Evolutionary conservation across 2,888 invertebrate genomes (phyloP).

Genomic region (Lithophane semibrunnea): DNA sequence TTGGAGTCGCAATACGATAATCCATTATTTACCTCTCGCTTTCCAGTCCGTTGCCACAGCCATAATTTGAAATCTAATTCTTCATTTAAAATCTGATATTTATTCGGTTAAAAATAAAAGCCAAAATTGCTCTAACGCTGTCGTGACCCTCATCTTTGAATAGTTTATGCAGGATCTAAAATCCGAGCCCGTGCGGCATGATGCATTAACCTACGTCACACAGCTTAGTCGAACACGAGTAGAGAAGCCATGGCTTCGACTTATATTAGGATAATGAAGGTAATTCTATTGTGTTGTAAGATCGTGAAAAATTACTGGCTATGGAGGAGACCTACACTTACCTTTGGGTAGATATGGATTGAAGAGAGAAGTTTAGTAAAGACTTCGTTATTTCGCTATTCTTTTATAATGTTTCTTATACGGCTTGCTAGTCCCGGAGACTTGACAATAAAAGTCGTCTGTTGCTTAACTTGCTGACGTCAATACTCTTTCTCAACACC

Average conservation of each 20-base stretch:
- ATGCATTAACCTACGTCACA: constrained; percentile 85
- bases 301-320: neutral
- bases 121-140: constrained; percentile 31
- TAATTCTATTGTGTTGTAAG: neutral
- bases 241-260: constrained; percentile 60
- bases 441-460: neutral
- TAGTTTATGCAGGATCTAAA: constrained; percentile 85
- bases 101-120: constrained; percentile 31
- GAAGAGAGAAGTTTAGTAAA: neutral
- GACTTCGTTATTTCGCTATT: neutral
- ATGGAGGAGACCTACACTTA: neutral
- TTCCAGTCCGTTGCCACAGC: neutral
- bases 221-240: constrained; percentile 77
- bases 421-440: neutral
- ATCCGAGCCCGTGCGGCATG: constrained; percentile 76
- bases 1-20: too few species aligned
- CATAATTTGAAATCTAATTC: neutral
- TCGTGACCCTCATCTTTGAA: constrained; percentile 75
- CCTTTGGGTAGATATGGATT: neutral
- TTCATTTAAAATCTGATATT: neutral
- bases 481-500: neutral
- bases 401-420: neutral
- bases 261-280: constrained; percentile 16
- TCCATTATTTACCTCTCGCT: neutral
- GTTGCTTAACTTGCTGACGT: neutral